These are phyloP conservation scores for Pseudorhombus dupliciocellatus DNA, from an alignment of 2,113 vertebrate genomes.

Conservation along the genomic window DNA sequence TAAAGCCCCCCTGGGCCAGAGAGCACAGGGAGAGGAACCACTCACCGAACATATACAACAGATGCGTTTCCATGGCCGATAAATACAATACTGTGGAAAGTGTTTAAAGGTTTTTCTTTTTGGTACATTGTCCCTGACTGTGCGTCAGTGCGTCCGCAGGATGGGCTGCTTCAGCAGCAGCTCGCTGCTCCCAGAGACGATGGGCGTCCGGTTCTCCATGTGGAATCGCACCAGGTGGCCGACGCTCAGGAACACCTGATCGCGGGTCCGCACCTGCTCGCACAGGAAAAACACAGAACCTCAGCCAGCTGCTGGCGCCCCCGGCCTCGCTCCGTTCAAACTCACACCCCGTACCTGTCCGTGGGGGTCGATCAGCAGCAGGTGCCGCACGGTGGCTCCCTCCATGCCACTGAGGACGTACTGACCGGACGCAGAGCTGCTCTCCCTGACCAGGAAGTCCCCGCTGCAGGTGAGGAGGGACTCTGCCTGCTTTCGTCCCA, in stretches of 20 bases:
- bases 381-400: conserved; percentile 87
- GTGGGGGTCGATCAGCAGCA: conserved; percentile 92
- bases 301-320: not conserved
- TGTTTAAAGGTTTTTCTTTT: not conserved
- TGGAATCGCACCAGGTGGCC: conserved; percentile 92
- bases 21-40: not conserved
- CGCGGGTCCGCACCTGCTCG: conserved; percentile 90
- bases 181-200: conserved; percentile 90
- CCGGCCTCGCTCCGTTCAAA: not conserved
- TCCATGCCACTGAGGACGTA: conserved; percentile 93
- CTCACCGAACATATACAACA: not conserved
- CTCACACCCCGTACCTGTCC: conserved; percentile 83
- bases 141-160: conserved; percentile 71
- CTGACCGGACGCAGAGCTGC: conserved; percentile 87
- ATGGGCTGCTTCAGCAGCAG: conserved; percentile 89
- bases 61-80: not conserved
- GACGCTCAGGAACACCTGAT: conserved; percentile 88
- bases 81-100: not conserved
- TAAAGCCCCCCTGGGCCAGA: conserved; percentile 22
- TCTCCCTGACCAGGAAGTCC: conserved; percentile 93
- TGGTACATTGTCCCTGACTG: not conserved
- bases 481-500: conserved; percentile 89
- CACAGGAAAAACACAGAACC: conserved; percentile 7
- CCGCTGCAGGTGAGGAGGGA: conserved; percentile 87
- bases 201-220: conserved; percentile 91